Percentiles rank a stretch among this genome's conserved stretches.
Evolutionary conservation across 2,888 invertebrate species (phyloP).

Genomic region (Habroteleia sp.): DNA sequence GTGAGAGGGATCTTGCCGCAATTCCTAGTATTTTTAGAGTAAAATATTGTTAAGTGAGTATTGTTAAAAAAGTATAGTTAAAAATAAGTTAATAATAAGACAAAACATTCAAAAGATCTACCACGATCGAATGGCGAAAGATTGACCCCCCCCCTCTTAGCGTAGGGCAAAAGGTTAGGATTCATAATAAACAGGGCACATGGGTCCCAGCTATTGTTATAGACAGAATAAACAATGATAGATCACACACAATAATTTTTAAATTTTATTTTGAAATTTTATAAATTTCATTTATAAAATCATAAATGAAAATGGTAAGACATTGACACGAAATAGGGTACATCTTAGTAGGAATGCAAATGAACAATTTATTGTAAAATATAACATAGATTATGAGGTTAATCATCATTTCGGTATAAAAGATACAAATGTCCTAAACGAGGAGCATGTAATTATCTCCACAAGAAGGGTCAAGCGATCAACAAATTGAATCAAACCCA

Average conservation of each 20-base stretch:
- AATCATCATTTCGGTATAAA: background rate
- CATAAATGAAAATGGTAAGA: constrained; percentile 24
- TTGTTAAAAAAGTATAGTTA: too few species aligned
- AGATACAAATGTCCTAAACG: background rate
- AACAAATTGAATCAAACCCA: too few species aligned
- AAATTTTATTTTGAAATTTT: too few species aligned
- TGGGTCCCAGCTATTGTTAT: constrained; percentile 37
- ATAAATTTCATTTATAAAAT: too few species aligned
- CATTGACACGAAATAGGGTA: constrained; percentile 37
- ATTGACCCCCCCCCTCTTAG: constrained; percentile 21
- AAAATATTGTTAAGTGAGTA: background rate
- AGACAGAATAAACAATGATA: constrained; percentile 14
- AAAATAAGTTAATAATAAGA: constrained; percentile 11
- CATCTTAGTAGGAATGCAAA: constrained; percentile 6
- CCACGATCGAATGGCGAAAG: constrained; percentile 31
- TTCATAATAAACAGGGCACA: constrained; percentile 37
- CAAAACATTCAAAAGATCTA: constrained; percentile 34
- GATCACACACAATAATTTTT: too few species aligned
- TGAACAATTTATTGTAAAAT: constrained; percentile 4
- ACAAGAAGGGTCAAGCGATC: background rate
- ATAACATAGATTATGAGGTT: background rate
- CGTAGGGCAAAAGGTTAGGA: constrained; percentile 26
- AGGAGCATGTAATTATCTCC: background rate
- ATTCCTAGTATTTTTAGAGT: too few species aligned
- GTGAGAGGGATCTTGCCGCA: constrained; percentile 37